A percentile compares a stretch with the other conserved stretches of the same genome.
Evolutionary conservation across 1,140 invertebrate genomes (phyloP).

Genomic region (Chironomus striatipennis): DNA sequence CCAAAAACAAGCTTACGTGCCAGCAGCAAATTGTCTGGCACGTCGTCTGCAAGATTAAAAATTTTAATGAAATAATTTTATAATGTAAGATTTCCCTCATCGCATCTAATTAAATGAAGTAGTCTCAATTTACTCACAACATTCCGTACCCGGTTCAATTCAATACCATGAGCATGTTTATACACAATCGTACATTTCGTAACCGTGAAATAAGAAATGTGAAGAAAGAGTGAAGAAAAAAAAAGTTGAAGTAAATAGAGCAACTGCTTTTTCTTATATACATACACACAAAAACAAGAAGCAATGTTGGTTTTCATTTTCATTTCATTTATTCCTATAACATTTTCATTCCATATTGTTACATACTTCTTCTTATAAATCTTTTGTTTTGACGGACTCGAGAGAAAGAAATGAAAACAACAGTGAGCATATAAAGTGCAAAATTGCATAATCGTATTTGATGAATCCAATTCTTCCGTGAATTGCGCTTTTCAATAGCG

Average conservation of each 20-base stretch:
- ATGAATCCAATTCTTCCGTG: neutral
- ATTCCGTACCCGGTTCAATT: conserved; percentile 1
- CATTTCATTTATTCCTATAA: neutral
- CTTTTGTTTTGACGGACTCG: no score
- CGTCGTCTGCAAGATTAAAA: conserved; percentile 32
- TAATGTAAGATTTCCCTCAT: neutral
- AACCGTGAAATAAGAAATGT: conserved; percentile 6
- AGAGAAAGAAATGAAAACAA: neutral
- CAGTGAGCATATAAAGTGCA: neutral
- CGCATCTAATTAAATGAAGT: neutral
- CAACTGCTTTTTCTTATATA: conserved; percentile 9
- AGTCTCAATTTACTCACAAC: neutral
- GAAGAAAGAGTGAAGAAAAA: neutral
- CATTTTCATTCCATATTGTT: no score
- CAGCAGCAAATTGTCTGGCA: conserved; percentile 15
- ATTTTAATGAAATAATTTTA: neutral
- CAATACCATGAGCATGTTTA: neutral
- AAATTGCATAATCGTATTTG: neutral
- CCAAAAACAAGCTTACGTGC: conserved; percentile 27
- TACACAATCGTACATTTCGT: neutral
- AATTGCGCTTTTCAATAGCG: neutral
- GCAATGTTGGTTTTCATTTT: neutral
- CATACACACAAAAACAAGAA: neutral
- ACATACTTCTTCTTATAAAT: no score
- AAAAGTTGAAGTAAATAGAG: conserved; percentile 21